Evolutionary conservation across 92 coral and sea anemone species (phyloP).

Genomic region (Epizoanthus scotinus): DNA sequence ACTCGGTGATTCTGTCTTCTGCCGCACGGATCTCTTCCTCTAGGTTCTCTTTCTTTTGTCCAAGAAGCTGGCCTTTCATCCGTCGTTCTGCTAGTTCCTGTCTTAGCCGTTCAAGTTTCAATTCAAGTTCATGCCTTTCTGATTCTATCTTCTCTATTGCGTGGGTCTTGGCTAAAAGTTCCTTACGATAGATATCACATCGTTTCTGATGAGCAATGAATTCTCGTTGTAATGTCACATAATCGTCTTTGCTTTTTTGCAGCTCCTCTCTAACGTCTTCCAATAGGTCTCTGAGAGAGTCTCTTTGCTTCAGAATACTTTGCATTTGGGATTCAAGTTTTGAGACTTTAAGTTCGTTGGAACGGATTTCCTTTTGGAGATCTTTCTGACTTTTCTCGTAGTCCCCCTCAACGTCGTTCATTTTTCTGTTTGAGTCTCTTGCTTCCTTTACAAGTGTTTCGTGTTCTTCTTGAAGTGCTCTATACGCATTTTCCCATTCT

Average conservation of each 20-base stretch:
- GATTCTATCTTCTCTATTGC: slow-evolving; percentile 80
- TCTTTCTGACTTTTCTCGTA: slow-evolving; percentile 64
- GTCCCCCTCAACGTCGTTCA: slow-evolving; percentile 66
- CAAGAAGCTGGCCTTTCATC: slow-evolving; percentile 68
- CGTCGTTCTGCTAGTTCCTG: slow-evolving; percentile 75
- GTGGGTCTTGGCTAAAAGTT: slow-evolving; percentile 77
- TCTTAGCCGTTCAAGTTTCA: slow-evolving; percentile 67
- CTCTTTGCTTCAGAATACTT: slow-evolving; percentile 78
- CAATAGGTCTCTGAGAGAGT: slow-evolving; percentile 73
- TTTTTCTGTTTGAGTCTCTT: slow-evolving; percentile 58
- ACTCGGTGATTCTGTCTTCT: slow-evolving; percentile 70
- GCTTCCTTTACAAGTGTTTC: slow-evolving; percentile 64
- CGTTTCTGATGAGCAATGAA: slow-evolving; percentile 93
- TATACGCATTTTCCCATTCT: slow-evolving; percentile 80
- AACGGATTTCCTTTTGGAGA: slow-evolving; percentile 71
- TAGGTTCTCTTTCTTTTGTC: slow-evolving; percentile 69
- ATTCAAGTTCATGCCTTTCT: slow-evolving; percentile 61
- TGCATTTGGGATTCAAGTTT: slow-evolving; percentile 88
- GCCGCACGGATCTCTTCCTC: slow-evolving; percentile 81
- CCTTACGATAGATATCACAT: slow-evolving; percentile 85
- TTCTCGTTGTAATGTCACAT: slow-evolving; percentile 81
- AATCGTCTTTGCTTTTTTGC: slow-evolving; percentile 74
- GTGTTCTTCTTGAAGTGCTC: slow-evolving; percentile 76
- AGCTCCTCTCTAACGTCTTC: slow-evolving; percentile 82
- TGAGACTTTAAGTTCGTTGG: slow-evolving; percentile 71